A percentile compares a stretch with the other conserved stretches of the same genome.
Evolutionary conservation across 92 coral and sea anemone species (phyloP).

Genomic region (Heliopora coerulea): DNA sequence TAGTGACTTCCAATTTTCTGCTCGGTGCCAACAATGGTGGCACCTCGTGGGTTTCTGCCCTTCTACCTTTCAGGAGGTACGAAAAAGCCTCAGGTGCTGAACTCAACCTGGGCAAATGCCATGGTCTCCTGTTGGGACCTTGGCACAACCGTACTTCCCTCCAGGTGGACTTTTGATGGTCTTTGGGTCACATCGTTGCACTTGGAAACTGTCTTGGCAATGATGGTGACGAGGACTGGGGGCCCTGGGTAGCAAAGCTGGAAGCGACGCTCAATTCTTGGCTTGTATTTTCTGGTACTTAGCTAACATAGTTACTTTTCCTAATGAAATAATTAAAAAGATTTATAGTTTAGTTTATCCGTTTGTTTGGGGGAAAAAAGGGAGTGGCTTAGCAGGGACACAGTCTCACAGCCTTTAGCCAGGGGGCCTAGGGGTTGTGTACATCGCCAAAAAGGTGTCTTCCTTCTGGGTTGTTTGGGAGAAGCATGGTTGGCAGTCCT

Average conservation of each 20-base stretch:
- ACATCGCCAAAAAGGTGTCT: not conserved
- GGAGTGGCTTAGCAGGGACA: slow-evolving; percentile 12
- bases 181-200: not conserved
- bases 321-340: not conserved
- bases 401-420: no score
- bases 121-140: slow-evolving; percentile 30
- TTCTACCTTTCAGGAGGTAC: not conserved
- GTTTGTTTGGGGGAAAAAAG: slow-evolving; percentile 45
- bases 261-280: no score
- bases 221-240: slow-evolving; percentile 30
- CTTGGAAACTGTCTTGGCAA: slow-evolving; percentile 25
- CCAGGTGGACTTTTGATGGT: not conserved
- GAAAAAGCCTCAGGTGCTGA: slow-evolving; percentile 11
- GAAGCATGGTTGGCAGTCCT: not conserved
- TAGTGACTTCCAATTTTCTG: no score
- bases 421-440: not conserved
- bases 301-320: slow-evolving; percentile 31
- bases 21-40: no score
- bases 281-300: slow-evolving; percentile 48
- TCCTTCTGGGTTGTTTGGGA: slow-evolving; percentile 32
- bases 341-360: not conserved
- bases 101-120: slow-evolving; percentile 5
- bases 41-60: not conserved
- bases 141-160: slow-evolving; percentile 4
- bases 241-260: not conserved